These are phyloP conservation scores for Drosophila pseudoananassae DNA, from an alignment of 1,140 invertebrate species.

Conservation along the genomic window DNA sequence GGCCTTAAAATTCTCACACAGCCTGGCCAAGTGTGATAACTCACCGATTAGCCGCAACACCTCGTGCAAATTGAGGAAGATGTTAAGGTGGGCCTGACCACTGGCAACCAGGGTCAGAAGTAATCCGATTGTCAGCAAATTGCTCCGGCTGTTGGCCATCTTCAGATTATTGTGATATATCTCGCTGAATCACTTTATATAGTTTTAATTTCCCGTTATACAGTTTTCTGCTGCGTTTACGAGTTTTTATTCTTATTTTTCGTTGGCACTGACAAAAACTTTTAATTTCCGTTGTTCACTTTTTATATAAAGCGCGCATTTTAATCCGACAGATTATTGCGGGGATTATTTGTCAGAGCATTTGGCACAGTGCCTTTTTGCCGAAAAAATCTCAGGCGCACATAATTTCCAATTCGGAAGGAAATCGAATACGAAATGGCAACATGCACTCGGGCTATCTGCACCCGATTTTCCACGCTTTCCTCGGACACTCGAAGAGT, in stretches of 20 bases:
- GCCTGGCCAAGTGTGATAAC: slow-evolving; percentile 36
- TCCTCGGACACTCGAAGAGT: slow-evolving; percentile 26
- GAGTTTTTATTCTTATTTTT: slow-evolving; percentile 3
- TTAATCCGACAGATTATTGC: slow-evolving; percentile 28
- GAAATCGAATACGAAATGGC: background rate
- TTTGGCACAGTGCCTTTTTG: slow-evolving; percentile 49
- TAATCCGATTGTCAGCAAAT: slow-evolving; percentile 77
- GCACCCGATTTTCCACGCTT: slow-evolving; percentile 42
- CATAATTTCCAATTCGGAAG: slow-evolving; percentile 54
- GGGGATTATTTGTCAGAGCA: slow-evolving; percentile 52
- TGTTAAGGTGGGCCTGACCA: slow-evolving; percentile 77
- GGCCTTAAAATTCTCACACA: background rate
- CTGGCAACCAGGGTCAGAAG: slow-evolving; percentile 58
- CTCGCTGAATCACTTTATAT: background rate
- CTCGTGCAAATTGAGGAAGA: slow-evolving; percentile 84
- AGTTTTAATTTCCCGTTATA: background rate
- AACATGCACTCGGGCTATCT: slow-evolving; percentile 31
- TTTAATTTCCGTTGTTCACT: slow-evolving; percentile 20
- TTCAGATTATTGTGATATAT: slow-evolving; percentile 1
- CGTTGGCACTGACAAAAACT: slow-evolving; percentile 49
- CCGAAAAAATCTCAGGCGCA: slow-evolving; percentile 41
- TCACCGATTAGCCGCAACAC: slow-evolving; percentile 84
- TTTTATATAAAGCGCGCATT: slow-evolving; percentile 44
- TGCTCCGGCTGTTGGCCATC: slow-evolving; percentile 60
- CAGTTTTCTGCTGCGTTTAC: background rate